phyloP scores from a whole-genome alignment of 2,888 invertebrate genomes.

The Epinotia brunnichana region DNA sequence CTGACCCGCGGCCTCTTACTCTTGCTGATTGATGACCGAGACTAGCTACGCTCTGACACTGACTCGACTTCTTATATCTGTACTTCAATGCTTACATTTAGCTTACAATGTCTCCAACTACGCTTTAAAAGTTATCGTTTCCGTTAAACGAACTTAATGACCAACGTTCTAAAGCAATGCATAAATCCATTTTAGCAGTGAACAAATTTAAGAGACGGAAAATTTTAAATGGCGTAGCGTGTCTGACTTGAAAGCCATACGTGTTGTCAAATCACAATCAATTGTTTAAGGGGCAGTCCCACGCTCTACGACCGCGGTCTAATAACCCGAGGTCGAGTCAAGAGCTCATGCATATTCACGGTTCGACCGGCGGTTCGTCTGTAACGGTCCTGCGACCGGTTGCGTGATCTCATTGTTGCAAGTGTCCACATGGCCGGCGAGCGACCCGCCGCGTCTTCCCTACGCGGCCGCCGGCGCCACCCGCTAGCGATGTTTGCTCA shows the following conservation, averaged over 20 bases:
- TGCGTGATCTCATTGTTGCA: slow-evolving; percentile 77
- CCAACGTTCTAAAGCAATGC: slow-evolving; percentile 30
- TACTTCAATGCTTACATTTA: slow-evolving; percentile 49
- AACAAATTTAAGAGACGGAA: slow-evolving; percentile 45
- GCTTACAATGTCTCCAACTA: slow-evolving; percentile 41
- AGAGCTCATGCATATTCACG: slow-evolving; percentile 81
- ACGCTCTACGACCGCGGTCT: slow-evolving; percentile 75
- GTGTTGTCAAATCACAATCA: slow-evolving; percentile 40
- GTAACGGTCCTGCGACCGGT: slow-evolving; percentile 82
- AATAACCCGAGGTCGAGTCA: slow-evolving; percentile 81
- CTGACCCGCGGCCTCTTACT: slow-evolving; percentile 71
- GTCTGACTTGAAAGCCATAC: slow-evolving; percentile 1
- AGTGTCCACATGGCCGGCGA: slow-evolving; percentile 61
- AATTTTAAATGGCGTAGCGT: slow-evolving; percentile 2
- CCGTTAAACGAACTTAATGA: slow-evolving; percentile 39
- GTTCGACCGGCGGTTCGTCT: slow-evolving; percentile 73
- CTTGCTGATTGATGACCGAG: slow-evolving; percentile 75
- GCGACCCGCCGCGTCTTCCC: slow-evolving; percentile 47
- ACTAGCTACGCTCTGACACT: slow-evolving; percentile 58
- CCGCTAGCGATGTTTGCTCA: slow-evolving; percentile 47
- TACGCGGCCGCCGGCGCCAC: slow-evolving; percentile 48
- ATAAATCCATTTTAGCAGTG: slow-evolving; percentile 46
- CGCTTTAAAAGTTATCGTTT: slow-evolving; percentile 39
- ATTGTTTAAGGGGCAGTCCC: slow-evolving; percentile 60
- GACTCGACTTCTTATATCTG: slow-evolving; percentile 62